phyloP scores from a whole-genome alignment of 2,888 invertebrate species.

The Iselma pallidipennis region DNA sequence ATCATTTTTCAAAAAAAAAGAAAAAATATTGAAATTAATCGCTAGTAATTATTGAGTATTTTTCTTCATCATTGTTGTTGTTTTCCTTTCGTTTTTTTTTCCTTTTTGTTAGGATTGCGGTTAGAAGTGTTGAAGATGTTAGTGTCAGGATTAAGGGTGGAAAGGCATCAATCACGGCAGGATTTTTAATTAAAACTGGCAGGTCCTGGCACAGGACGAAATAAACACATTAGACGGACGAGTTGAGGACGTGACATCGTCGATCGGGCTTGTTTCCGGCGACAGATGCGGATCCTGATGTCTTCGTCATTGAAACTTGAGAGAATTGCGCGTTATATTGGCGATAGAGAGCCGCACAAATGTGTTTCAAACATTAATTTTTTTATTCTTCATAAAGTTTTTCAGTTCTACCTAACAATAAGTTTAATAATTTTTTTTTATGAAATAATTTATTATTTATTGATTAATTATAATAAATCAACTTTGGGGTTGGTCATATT shows the following conservation, averaged over 20 bases:
- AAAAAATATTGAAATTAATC: no score
- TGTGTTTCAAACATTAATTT: neutral
- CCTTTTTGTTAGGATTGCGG: neutral
- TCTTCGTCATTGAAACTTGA: neutral
- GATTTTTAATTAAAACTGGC: constrained; percentile 3
- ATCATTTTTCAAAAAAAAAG: no score
- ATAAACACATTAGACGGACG: constrained; percentile 1
- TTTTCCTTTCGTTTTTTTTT: neutral
- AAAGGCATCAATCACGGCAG: neutral
- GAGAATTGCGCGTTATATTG: neutral
- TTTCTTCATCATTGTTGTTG: neutral
- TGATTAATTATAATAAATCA: no score
- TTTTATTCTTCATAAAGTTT: neutral
- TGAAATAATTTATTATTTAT: neutral
- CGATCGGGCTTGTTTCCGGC: neutral
- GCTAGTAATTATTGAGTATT: neutral
- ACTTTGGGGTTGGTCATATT: no score
- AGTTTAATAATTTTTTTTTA: neutral
- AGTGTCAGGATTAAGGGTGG: neutral
- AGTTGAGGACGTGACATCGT: neutral
- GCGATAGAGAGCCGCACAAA: no score
- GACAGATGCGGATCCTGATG: neutral
- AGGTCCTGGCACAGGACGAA: neutral
- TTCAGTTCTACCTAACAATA: no score
- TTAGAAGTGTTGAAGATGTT: neutral